Evolutionary conservation across 2,888 invertebrate genomes (phyloP).

Genomic region (Anodontia alba): DNA sequence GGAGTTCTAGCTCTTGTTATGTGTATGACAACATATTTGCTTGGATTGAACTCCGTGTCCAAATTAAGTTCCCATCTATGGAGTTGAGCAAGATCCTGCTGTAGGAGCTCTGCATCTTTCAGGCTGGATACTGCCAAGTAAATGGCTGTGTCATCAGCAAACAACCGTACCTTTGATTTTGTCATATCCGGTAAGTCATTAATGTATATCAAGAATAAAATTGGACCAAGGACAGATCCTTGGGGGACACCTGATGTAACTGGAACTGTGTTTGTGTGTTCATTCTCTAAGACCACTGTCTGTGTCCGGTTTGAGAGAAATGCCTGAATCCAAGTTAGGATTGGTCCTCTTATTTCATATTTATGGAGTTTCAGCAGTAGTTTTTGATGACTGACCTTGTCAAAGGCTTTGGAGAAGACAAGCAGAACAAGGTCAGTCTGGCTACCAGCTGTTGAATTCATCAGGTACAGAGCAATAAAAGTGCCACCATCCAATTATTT

Average conservation of each 20-base stretch:
- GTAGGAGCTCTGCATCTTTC: not conserved
- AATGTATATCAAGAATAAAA: not conserved
- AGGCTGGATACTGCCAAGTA: not conserved
- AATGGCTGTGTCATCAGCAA: not conserved
- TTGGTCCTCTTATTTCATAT: not conserved
- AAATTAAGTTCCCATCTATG: not conserved
- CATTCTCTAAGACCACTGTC: not conserved
- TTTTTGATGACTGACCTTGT: not conserved
- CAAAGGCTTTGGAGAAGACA: not conserved
- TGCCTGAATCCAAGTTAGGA: not conserved
- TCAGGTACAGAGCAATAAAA: no score
- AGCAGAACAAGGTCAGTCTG: not conserved
- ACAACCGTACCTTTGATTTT: not conserved
- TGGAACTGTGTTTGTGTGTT: no score
- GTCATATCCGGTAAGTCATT: not conserved
- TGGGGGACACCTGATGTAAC: not conserved
- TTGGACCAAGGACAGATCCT: not conserved
- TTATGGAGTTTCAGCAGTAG: not conserved
- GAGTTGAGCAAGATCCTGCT: not conserved
- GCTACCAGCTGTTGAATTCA: not conserved
- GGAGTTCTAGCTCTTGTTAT: not conserved
- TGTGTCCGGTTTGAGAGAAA: not conserved
- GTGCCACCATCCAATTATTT: no score
- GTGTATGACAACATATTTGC: not conserved
- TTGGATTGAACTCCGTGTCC: conserved; percentile 11